A percentile compares a stretch with the other conserved stretches of the same genome.
Conservation (phyloP, 2,113 vertebrate species). For the Lophotis ruficrista region DNA sequence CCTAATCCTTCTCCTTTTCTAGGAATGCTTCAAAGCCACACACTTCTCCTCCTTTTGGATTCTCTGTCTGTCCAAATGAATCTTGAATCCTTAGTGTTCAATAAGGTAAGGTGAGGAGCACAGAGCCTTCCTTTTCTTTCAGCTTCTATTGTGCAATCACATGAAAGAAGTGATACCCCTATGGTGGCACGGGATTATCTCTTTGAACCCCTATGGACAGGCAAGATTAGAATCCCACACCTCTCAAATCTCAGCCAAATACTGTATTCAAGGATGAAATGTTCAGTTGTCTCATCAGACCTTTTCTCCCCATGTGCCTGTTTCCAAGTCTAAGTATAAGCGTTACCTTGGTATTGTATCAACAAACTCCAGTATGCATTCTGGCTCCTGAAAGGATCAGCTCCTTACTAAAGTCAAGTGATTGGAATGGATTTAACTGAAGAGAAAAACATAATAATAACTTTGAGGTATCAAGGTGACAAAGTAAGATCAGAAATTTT, state of each 20-base stretch:
- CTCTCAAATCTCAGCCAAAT: background rate
- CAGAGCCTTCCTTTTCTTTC: background rate
- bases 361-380: background rate
- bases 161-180: background rate
- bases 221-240: background rate
- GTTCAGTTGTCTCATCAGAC: background rate
- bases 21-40: background rate
- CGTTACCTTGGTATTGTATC: background rate
- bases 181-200: background rate
- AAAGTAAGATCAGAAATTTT: background rate
- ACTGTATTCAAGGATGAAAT: background rate
- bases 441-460: background rate
- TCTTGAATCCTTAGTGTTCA: background rate
- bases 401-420: background rate
- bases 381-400: background rate
- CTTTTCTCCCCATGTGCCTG: background rate
- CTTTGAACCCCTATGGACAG: background rate
- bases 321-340: background rate
- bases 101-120: background rate
- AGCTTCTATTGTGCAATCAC: background rate
- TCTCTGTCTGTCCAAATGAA: background rate
- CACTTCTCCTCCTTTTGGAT: background rate
- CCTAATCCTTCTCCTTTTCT: background rate
- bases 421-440: background rate
- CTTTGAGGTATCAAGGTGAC: background rate